Percentiles rank a stretch among this genome's conserved stretches.
Evolutionary conservation across 2,113 vertebrate species (phyloP).

Genomic region (Acinonyx jubatus): DNA sequence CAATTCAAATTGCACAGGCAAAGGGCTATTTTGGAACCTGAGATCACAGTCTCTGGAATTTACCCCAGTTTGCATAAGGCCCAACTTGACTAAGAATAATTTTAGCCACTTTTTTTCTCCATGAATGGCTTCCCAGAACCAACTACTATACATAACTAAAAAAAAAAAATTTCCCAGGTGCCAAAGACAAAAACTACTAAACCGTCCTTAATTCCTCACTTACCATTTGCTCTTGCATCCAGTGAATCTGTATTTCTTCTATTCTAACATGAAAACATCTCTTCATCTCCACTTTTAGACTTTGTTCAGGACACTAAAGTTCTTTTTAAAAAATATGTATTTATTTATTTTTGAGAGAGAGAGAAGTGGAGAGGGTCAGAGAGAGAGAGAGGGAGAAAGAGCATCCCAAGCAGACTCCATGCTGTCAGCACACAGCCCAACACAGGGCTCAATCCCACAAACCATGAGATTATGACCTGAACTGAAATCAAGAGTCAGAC

Average conservation of each 20-base stretch:
- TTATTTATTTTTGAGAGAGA: too few relatives aligned
- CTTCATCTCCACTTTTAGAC: background rate
- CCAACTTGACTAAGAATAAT: background rate
- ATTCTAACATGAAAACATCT: background rate
- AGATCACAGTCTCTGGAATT: background rate
- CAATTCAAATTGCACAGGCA: background rate
- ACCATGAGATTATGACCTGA: too few relatives aligned
- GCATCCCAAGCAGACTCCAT: too few relatives aligned
- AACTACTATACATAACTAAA: background rate
- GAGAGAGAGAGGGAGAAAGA: too few relatives aligned
- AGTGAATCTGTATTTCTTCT: background rate
- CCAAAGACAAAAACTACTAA: background rate
- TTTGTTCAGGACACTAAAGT: background rate
- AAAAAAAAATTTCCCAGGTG: background rate
- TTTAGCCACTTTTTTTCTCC: background rate
- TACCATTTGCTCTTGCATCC: background rate
- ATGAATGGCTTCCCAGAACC: background rate
- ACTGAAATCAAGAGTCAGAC: too few relatives aligned
- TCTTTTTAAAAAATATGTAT: background rate
- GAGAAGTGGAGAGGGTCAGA: too few relatives aligned
- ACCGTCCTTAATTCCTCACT: background rate
- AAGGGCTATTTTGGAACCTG: background rate
- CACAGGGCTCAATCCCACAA: too few relatives aligned
- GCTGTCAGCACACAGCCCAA: too few relatives aligned
- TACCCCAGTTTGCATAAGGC: background rate